Evolutionary conservation across 2,888 invertebrate genomes (phyloP).

Genomic region (Pollenia amentaria): DNA sequence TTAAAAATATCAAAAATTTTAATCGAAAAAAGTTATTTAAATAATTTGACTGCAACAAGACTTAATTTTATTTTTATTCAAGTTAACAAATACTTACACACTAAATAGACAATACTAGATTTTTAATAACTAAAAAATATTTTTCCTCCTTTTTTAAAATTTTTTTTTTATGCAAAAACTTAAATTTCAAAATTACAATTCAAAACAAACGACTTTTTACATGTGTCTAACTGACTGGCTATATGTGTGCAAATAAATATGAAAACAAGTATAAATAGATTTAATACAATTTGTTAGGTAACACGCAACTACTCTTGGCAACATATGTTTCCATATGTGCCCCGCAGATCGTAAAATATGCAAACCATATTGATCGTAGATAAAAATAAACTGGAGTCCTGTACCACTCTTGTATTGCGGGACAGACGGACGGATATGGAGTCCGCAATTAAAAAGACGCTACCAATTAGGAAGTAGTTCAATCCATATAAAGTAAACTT

Average conservation of each 20-base stretch:
- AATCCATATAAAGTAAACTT: too few species aligned
- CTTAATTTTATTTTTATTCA: conserved; percentile 26
- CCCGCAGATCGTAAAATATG: neutral
- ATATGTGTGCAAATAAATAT: neutral
- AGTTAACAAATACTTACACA: conserved; percentile 1
- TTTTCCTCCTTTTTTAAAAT: neutral
- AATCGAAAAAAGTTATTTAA: conserved; percentile 13
- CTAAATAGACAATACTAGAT: neutral
- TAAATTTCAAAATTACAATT: neutral
- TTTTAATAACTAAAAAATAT: neutral
- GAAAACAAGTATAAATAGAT: conserved; percentile 12
- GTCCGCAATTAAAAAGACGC: too few species aligned
- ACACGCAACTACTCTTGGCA: neutral
- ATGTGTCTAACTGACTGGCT: neutral
- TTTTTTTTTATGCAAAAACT: neutral
- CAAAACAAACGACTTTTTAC: neutral
- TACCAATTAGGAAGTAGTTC: too few species aligned
- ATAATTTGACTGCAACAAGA: conserved; percentile 17
- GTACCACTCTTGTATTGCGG: too few species aligned
- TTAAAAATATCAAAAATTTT: neutral
- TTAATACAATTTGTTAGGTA: conserved; percentile 34
- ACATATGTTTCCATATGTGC: neutral
- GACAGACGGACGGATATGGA: too few species aligned
- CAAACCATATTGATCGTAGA: too few species aligned
- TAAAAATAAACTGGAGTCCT: too few species aligned